Evolutionary conservation across 2,113 vertebrate species (phyloP).

Genomic region (Desmodus rotundus): DNA sequence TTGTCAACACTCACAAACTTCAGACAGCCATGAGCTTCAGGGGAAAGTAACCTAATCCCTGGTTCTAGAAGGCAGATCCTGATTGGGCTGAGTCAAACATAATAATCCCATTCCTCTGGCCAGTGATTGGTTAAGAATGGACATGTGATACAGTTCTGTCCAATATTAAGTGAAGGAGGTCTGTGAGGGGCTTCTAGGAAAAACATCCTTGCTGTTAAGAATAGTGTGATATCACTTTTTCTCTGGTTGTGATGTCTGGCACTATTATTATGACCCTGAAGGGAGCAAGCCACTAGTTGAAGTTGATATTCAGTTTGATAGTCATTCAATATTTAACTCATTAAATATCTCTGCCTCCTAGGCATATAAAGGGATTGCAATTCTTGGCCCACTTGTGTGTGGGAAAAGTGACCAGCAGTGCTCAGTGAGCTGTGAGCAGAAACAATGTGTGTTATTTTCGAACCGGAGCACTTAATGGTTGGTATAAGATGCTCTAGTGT

Average conservation of each 20-base stretch:
- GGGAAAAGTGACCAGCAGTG: not conserved
- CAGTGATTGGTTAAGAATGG: no score
- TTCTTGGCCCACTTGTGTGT: not conserved
- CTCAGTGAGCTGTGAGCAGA: not conserved
- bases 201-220: not conserved
- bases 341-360: not conserved
- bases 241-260: not conserved
- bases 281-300: not conserved
- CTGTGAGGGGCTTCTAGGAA: not conserved
- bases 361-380: not conserved
- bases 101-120: not conserved
- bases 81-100: not conserved
- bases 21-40: not conserved
- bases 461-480: not conserved
- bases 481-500: not conserved
- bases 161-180: no score
- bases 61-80: not conserved
- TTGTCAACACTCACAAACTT: not conserved
- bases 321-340: not conserved
- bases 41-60: not conserved
- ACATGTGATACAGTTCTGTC: no score
- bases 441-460: not conserved
- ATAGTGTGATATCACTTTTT: not conserved
- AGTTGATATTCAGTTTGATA: not conserved
- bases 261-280: not conserved